phyloP scores from a whole-genome alignment of 2,888 invertebrate species.

The Crioceris asparagi region DNA sequence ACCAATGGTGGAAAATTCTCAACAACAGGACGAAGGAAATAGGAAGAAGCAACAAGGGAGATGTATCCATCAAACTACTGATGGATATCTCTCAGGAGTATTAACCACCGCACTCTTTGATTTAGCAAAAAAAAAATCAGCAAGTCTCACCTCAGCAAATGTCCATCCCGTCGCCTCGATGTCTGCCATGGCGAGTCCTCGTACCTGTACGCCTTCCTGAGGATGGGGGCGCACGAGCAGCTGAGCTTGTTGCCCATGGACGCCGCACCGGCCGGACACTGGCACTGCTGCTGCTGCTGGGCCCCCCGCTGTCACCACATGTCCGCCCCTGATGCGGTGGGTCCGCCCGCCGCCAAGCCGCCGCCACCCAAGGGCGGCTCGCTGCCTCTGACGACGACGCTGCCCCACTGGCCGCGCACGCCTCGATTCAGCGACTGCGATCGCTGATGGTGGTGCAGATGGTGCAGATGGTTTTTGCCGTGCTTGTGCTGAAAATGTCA shows the following conservation, averaged over 20 bases:
- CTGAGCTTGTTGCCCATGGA: constrained; percentile 96
- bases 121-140: neutral
- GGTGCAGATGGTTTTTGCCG: constrained; percentile 24
- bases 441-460: constrained; percentile 50
- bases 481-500: constrained; percentile 46
- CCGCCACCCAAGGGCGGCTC: constrained; percentile 40
- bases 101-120: neutral
- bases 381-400: constrained; percentile 42
- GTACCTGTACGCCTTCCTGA: constrained; percentile 93
- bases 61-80: too few relatives aligned
- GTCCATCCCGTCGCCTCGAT: constrained; percentile 72
- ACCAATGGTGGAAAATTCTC: too few relatives aligned
- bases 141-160: constrained; percentile 71
- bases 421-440: constrained; percentile 69
- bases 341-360: constrained; percentile 36
- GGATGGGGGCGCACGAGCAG: constrained; percentile 92
- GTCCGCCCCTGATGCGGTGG: too few relatives aligned
- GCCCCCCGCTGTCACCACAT: constrained; percentile 61
- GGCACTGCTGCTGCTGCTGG: constrained; percentile 54
- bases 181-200: constrained; percentile 95
- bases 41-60: too few relatives aligned
- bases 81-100: too few relatives aligned
- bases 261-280: constrained; percentile 47
- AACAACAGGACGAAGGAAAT: too few relatives aligned
- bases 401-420: constrained; percentile 32